phyloP scores from a whole-genome alignment of 2,888 invertebrate species.

The Ochropleura leucogaster region DNA sequence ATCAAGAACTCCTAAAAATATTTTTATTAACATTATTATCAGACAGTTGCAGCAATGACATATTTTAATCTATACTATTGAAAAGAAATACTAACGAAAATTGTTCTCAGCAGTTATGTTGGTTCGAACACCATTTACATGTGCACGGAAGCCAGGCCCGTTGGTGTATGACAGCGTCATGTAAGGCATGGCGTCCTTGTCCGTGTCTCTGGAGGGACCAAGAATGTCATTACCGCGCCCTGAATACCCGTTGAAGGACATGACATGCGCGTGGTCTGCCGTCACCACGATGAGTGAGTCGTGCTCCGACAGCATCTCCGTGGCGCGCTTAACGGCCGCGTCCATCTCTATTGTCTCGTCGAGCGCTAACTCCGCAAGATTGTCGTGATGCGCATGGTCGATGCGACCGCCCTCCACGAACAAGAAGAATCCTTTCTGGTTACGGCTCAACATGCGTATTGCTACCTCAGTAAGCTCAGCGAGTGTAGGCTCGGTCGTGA shows the following conservation, averaged over 20 bases:
- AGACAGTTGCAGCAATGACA: not conserved
- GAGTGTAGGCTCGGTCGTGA: constrained; percentile 91
- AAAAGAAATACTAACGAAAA: constrained; percentile 34
- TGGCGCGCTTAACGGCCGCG: constrained; percentile 87
- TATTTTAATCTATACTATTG: not conserved
- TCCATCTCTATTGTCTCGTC: constrained; percentile 85
- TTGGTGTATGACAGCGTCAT: constrained; percentile 91
- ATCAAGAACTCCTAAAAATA: constrained; percentile 64
- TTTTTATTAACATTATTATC: not conserved
- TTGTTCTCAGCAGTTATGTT: constrained; percentile 38
- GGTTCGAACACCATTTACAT: constrained; percentile 34
- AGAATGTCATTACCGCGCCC: constrained; percentile 82
- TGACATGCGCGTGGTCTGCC: constrained; percentile 94
- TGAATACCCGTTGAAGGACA: constrained; percentile 93
- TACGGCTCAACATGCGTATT: constrained; percentile 92
- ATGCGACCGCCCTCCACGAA: constrained; percentile 93
- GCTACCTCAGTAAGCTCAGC: constrained; percentile 89
- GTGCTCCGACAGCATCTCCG: constrained; percentile 75
- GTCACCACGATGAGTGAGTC: constrained; percentile 94
- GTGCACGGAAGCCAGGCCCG: constrained; percentile 77
- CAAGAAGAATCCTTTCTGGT: constrained; percentile 93
- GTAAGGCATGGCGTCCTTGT: constrained; percentile 76
- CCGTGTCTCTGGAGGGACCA: constrained; percentile 40
- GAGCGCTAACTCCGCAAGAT: constrained; percentile 72
- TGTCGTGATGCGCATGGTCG: constrained; percentile 85